phyloP scores from a whole-genome alignment of 2,888 invertebrate genomes.

The Erpobdella octoculata region DNA sequence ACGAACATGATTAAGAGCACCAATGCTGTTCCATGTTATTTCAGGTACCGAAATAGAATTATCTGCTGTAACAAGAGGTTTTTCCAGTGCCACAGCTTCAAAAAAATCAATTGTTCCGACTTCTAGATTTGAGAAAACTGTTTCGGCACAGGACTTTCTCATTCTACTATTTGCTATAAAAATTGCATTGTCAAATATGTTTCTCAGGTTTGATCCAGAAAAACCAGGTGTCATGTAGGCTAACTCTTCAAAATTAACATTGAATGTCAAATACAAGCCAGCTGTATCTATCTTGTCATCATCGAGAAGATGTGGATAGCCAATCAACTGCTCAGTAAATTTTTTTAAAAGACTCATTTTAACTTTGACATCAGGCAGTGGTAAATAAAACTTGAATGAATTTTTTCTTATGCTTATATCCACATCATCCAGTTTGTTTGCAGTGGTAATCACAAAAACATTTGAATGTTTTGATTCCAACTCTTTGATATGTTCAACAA shows the following conservation, averaged over 20 bases:
- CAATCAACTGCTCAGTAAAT: background rate
- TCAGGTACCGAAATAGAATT: conserved; percentile 12
- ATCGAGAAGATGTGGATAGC: background rate
- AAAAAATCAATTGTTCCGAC: conserved; percentile 12
- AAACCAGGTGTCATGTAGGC: background rate
- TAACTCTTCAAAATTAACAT: background rate
- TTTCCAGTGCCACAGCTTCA: background rate
- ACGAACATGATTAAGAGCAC: conserved; percentile 7
- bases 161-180: background rate
- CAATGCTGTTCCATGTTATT: conserved; percentile 13
- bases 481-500: background rate
- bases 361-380: background rate
- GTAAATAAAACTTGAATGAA: background rate
- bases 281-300: too few relatives aligned
- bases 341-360: background rate
- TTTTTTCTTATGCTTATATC: background rate
- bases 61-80: conserved; percentile 4
- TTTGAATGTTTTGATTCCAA: background rate
- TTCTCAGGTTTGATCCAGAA: background rate
- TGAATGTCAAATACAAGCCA: background rate
- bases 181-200: background rate
- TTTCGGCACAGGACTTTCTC: background rate
- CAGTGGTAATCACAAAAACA: conserved; percentile 13
- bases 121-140: background rate
- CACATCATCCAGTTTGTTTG: conserved; percentile 8